These are phyloP conservation scores for Lonchura striata DNA, from an alignment of 2,113 vertebrate species.

Conservation along the genomic window DNA sequence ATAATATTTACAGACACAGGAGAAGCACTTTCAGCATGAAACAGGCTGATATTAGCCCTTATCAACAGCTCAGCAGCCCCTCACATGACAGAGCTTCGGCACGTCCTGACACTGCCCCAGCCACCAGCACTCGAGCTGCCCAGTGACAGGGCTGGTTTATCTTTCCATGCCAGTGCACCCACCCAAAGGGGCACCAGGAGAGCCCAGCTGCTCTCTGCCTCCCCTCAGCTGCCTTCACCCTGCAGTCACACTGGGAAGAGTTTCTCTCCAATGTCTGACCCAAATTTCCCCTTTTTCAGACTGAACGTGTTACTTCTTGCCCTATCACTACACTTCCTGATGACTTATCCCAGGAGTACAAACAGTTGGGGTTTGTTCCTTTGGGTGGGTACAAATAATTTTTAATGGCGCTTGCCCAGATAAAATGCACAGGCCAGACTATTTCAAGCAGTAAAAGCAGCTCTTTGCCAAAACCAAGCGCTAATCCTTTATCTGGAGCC, in stretches of 20 bases:
- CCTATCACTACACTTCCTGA: background rate
- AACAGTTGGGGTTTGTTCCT: conserved; percentile 50
- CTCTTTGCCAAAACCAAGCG: background rate
- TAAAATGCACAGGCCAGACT: background rate
- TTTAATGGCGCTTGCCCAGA: conserved; percentile 4
- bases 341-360: background rate
- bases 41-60: background rate
- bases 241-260: background rate
- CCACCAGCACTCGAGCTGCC: background rate
- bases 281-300: no score
- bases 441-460: conserved; percentile 44
- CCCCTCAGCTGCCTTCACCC: fast-evolving
- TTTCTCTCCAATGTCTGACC: background rate
- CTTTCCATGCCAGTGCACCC: background rate
- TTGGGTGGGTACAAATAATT: background rate
- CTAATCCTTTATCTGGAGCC: conserved; percentile 1
- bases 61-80: background rate
- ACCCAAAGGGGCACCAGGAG: fast-evolving
- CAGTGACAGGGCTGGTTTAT: fast-evolving
- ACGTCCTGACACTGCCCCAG: background rate
- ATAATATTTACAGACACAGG: background rate
- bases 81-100: background rate
- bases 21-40: background rate
- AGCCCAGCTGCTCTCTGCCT: background rate
- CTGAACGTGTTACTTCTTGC: background rate